phyloP scores from a whole-genome alignment of 2,797 vertebrate species.

The Hippocampus kuda region DNA sequence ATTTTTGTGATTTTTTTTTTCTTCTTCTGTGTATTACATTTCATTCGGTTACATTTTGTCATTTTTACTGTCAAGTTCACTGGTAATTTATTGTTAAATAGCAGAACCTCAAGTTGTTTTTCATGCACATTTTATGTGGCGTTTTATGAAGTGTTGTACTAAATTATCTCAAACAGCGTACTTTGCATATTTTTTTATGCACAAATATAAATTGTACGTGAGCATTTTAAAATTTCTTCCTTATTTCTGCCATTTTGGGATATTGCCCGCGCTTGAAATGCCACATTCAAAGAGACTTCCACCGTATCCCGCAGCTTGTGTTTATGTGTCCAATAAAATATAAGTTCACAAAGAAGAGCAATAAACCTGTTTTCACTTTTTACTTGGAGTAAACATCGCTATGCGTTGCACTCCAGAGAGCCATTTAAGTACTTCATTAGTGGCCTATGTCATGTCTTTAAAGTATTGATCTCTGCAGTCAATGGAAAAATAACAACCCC shows the following conservation, averaged over 20 bases:
- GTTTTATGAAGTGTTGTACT: too few species aligned
- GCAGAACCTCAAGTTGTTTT: not conserved
- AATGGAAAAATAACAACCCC: slow-evolving; percentile 98
- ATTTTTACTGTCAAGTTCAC: slow-evolving; percentile 31
- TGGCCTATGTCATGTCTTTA: slow-evolving; percentile 81
- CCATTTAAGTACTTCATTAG: slow-evolving; percentile 75
- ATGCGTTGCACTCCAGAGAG: slow-evolving; percentile 67
- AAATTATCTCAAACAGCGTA: not conserved
- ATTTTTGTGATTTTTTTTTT: slow-evolving; percentile 8
- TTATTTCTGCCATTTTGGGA: not conserved
- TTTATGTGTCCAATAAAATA: slow-evolving; percentile 13
- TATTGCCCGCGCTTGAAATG: not conserved
- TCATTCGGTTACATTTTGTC: slow-evolving; percentile 11
- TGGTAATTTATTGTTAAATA: slow-evolving; percentile 13
- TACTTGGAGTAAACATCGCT: slow-evolving; percentile 53
- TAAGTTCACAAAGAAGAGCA: slow-evolving; percentile 15
- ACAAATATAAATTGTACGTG: not conserved
- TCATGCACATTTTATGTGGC: not conserved
- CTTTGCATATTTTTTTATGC: too few species aligned
- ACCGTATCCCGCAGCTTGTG: slow-evolving; percentile 2
- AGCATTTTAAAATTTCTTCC: slow-evolving; percentile 2
- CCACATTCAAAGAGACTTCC: not conserved
- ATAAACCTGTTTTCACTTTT: slow-evolving; percentile 34
- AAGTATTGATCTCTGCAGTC: slow-evolving; percentile 89
- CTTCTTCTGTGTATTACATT: too few species aligned